phyloP scores from a whole-genome alignment of 2,888 invertebrate genomes.

The Clepsis dumicolana region DNA sequence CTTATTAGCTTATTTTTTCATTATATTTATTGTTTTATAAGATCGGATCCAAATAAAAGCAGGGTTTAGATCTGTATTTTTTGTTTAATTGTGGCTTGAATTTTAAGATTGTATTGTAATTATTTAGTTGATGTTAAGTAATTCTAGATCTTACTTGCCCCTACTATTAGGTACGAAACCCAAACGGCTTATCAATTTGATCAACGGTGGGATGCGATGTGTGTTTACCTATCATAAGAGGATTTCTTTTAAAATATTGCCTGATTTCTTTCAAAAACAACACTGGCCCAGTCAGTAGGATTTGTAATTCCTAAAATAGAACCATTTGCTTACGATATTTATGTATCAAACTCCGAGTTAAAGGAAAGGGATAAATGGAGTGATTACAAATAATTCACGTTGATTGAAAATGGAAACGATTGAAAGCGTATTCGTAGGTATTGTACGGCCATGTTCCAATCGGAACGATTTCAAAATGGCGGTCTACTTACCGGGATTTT shows the following conservation, averaged over 20 bases:
- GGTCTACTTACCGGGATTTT: slow-evolving; percentile 11
- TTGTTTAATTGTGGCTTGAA: too few species aligned
- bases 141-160: too few species aligned
- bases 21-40: too few species aligned
- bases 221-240: too few species aligned
- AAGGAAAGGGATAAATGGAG: background rate
- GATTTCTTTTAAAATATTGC: background rate
- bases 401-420: slow-evolving; percentile 16
- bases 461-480: slow-evolving; percentile 11
- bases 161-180: too few species aligned
- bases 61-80: too few species aligned
- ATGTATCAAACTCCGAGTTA: background rate
- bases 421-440: slow-evolving; percentile 1
- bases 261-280: background rate
- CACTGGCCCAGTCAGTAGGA: background rate
- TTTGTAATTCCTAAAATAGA: background rate
- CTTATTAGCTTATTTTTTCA: background rate
- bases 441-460: slow-evolving; percentile 12
- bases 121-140: too few species aligned
- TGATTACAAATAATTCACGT: slow-evolving; percentile 5
- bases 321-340: background rate
- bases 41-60: too few species aligned
- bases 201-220: too few species aligned
- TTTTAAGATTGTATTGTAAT: too few species aligned
- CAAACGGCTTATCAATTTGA: too few species aligned